Percentiles rank a stretch among this genome's conserved stretches.
Conservation (phyloP, 2,797 vertebrate genomes). For the Microchirus variegatus region DNA sequence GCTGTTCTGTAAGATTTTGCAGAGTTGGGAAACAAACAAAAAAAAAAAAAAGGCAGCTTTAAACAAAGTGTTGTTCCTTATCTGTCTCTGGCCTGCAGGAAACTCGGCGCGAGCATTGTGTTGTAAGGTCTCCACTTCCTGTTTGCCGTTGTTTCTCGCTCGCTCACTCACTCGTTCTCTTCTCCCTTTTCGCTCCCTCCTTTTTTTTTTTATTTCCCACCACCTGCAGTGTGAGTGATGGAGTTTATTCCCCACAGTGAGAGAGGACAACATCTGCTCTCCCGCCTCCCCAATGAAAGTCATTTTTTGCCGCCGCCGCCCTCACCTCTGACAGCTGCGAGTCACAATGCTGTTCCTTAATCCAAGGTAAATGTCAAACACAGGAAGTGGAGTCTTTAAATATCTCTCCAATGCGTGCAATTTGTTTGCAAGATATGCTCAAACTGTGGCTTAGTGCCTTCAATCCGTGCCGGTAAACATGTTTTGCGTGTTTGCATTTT, state of each 20-base stretch:
- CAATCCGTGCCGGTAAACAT: constrained; percentile 51
- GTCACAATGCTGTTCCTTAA: constrained; percentile 74
- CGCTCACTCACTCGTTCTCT: constrained; percentile 70
- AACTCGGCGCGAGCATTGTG: constrained; percentile 72
- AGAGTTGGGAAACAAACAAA: too few relatives aligned
- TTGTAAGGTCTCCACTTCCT: constrained; percentile 78
- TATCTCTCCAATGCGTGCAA: too few relatives aligned
- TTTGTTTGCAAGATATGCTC: constrained; percentile 20
- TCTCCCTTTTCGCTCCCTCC: constrained; percentile 60
- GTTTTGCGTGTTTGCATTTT: constrained; percentile 63
- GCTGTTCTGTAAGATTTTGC: constrained; percentile 28
- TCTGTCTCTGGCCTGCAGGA: constrained; percentile 80
- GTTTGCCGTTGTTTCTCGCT: constrained; percentile 76
- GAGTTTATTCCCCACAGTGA: constrained; percentile 66
- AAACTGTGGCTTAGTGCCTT: constrained; percentile 3
- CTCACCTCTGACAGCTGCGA: constrained; percentile 68
- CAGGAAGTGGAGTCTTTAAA: constrained; percentile 71
- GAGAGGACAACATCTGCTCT: constrained; percentile 71
- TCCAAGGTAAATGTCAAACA: constrained; percentile 79
- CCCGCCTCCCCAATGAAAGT: constrained; percentile 16
- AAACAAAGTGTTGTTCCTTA: constrained; percentile 79
- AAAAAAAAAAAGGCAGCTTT: constrained; percentile 71
- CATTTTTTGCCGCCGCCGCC: constrained; percentile 46
- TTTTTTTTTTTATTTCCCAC: constrained; percentile 77
- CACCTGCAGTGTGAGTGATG: constrained; percentile 76